These are phyloP conservation scores for Zaprionus camerounensis DNA, from an alignment of 1,140 invertebrate genomes.

Conservation along the genomic window DNA sequence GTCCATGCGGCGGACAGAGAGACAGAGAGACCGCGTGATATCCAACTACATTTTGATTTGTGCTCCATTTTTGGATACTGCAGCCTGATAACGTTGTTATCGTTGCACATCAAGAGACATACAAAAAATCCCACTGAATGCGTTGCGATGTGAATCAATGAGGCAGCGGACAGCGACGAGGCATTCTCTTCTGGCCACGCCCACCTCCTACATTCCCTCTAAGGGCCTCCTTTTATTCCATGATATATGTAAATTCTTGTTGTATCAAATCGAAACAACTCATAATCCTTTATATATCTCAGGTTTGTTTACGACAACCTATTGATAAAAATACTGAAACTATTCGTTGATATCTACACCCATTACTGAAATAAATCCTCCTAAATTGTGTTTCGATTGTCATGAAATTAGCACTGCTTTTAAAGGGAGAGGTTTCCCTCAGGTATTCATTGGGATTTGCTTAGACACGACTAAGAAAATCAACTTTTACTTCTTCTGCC, in stretches of 20 bases:
- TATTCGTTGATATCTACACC: background rate
- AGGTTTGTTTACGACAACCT: background rate
- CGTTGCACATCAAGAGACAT: slow-evolving; percentile 20
- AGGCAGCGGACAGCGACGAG: slow-evolving; percentile 16
- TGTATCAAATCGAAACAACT: background rate
- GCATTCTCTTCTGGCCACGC: too few relatives aligned
- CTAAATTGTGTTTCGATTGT: background rate
- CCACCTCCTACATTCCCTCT: background rate
- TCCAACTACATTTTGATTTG: slow-evolving; percentile 67
- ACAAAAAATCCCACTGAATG: slow-evolving; percentile 16
- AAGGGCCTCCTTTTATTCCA: background rate
- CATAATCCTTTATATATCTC: background rate
- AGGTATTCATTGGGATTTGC: background rate
- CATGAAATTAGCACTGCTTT: too few relatives aligned
- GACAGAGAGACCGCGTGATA: slow-evolving; percentile 28
- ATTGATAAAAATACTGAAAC: background rate
- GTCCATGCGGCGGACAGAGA: slow-evolving; percentile 30
- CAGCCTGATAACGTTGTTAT: slow-evolving; percentile 59
- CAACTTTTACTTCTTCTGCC: background rate
- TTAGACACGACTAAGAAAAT: background rate
- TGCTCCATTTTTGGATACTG: slow-evolving; percentile 50
- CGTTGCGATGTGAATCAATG: slow-evolving; percentile 25
- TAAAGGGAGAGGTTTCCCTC: background rate
- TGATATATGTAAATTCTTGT: background rate
- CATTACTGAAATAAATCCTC: too few relatives aligned